Evolutionary conservation across 2,113 vertebrate genomes (phyloP).

Genomic region (Elgaria multicarinata): DNA sequence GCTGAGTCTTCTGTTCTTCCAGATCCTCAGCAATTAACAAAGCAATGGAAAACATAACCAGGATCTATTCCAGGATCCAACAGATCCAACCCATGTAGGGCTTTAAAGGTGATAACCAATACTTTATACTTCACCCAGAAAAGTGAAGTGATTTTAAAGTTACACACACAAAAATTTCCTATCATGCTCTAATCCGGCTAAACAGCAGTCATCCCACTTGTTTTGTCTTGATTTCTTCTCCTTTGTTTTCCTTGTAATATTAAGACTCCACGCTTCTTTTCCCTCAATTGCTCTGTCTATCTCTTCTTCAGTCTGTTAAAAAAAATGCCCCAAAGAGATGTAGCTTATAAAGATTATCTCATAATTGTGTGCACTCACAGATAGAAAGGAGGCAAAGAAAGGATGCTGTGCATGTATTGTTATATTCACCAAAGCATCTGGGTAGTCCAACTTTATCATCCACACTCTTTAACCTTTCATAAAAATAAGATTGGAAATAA

Average conservation of each 20-base stretch:
- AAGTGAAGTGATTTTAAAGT: too few relatives aligned
- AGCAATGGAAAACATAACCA: too few relatives aligned
- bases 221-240: slow-evolving; percentile 35
- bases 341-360: slow-evolving; percentile 52
- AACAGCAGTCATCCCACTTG: background rate
- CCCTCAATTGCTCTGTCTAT: slow-evolving; percentile 37
- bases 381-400: background rate
- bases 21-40: too few relatives aligned
- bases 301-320: slow-evolving; percentile 48
- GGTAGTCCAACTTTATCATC: background rate
- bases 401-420: background rate
- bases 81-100: too few relatives aligned
- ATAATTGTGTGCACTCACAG: slow-evolving; percentile 36
- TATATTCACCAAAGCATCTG: slow-evolving; percentile 20
- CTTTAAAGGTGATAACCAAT: too few relatives aligned
- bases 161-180: too few relatives aligned
- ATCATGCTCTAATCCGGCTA: background rate
- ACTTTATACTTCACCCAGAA: too few relatives aligned
- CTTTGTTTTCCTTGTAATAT: slow-evolving; percentile 27
- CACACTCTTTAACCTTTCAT: slow-evolving; percentile 40
- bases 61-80: too few relatives aligned
- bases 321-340: slow-evolving; percentile 48
- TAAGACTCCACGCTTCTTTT: background rate
- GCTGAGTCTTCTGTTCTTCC: too few relatives aligned
- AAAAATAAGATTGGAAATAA: slow-evolving; percentile 24